Evolutionary conservation across 2,113 vertebrate species (phyloP).

Genomic region (Kobus ellipsiprymnus): DNA sequence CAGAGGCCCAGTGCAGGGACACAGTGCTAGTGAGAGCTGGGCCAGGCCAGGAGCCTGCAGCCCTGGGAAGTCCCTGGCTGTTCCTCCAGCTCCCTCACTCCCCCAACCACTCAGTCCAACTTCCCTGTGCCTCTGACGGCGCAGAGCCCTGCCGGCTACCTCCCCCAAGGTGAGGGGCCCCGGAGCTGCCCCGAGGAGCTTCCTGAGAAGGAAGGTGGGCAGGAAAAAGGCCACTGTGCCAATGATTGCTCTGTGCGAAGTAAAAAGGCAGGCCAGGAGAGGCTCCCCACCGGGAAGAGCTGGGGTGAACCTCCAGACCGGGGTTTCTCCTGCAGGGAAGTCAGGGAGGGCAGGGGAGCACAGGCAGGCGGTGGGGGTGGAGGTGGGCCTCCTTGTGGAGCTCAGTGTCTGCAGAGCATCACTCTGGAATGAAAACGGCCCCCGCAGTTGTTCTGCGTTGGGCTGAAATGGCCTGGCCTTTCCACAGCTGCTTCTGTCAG

Average conservation of each 20-base stretch:
- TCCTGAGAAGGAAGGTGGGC: not conserved
- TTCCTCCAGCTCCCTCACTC: not conserved
- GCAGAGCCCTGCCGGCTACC: not conserved
- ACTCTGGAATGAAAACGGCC: not conserved
- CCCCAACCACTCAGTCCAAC: not conserved
- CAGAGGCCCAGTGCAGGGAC: not conserved
- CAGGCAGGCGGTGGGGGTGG: not conserved
- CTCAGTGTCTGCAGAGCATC: fast-evolving
- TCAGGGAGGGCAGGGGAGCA: not conserved
- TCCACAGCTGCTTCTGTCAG: not conserved
- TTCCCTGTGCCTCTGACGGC: fast-evolving
- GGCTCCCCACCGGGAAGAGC: fast-evolving
- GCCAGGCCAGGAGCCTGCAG: not conserved
- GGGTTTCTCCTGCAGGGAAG: not conserved
- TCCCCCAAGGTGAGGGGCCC: not conserved
- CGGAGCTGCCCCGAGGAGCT: not conserved
- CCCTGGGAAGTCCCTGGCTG: not conserved
- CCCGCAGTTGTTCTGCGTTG: not conserved
- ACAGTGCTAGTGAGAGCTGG: not conserved
- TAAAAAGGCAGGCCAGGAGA: not conserved
- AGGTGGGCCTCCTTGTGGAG: fast-evolving
- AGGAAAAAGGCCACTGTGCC: not conserved
- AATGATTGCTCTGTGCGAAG: not conserved
- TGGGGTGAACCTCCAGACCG: not conserved
- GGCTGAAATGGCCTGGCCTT: not conserved